Base-by-base conservation (phyloP, 2,888 invertebrate genomes). In the Zaprionus bogoriensis region DNA sequence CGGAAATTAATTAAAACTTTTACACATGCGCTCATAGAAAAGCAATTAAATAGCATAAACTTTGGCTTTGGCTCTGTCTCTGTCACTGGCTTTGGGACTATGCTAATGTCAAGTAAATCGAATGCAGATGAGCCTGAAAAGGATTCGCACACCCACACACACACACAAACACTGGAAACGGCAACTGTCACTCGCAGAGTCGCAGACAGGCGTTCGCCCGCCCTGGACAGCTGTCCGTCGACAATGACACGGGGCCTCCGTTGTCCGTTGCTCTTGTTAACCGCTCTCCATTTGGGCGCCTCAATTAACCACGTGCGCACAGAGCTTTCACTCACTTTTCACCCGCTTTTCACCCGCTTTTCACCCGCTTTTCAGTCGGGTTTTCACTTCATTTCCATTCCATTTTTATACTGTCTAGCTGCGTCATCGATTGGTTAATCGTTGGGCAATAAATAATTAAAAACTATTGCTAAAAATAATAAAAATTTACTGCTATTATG, bases 251-350 rank as follows among this genome's bases (percentile, higher is more conserved):
- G 32, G 14, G 14, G n/a, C n/a, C n/a, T n/a, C n/a, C n/a, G n/a
- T n/a, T n/a, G n/a, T n/a, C n/a, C 14, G 6, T 17, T 36, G 14
- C 17, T 14, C 14, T 2, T 3, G 32, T 17, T 32, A 32, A 32
- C 32, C 32, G n/a, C 84, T 74, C 30, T 36, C 39, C 32, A 42
- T 28, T 42, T 52, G 62, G 53, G 52, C 38, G 51, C 51, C 54
- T 70, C 41, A 52, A 25, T n/a, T n/a, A n/a, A n/a, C n/a, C n/a
- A n/a, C n/a, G n/a, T n/a, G n/a, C n/a, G n/a, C n/a, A 0, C 45
- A 20, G 23, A 46, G 50, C 47, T 25, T 20, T 27, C 27, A 23
- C 27, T 36, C 9, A 23, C 22, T 22, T 23, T 22, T 20, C 7
- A 20, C 51, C 48, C 68, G 38, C 23, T 47, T 19, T 38, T 32